Evolutionary conservation across 2,888 invertebrate species (phyloP), one percentile per base, ranked within the genome.

Genomic region (Tetramorium bicarinatum): DNA sequence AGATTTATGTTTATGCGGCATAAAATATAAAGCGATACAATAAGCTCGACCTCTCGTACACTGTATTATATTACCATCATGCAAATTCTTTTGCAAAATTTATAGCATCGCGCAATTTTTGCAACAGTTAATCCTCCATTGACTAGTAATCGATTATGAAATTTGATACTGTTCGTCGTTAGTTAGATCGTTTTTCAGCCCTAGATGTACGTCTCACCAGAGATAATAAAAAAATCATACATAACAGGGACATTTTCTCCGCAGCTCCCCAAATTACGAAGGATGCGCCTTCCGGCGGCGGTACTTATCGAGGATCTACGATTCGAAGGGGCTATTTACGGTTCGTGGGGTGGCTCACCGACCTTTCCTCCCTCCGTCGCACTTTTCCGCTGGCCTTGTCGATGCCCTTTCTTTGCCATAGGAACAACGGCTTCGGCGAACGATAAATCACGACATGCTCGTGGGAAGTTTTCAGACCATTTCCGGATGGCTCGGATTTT

Each of bases 311-410:
- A 79, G 86, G 88, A 93, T 93, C 92, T 92, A 91, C 89, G 88
- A 90, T 90, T 88, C 91, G 91, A 90, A 92, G 92, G 88, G 91
- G 86, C 92, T 93, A 93, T 93, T 93, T 92, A 93, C 89, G 92
- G 89, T 86, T 84, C 75, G 81, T 88, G 85, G 83, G 84, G 87
- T 67, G 71, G 82, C 79, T 41, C 52, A 3, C 59, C 71, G 56
- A 80, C 79, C 38, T 77, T 84, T 79, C 77, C 44, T 44, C 62
- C 67, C 69, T 59, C 64, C 74, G 56, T 62, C 72, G 59, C 25
- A 44, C 47, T 29, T 25, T 41, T n/a, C 59, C 59, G n/a, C 62
- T 38, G 69, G 49, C 49, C 84, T 83, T 85, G 81, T 85, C 82
- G 83, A 47, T 67, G 76, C 75, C 54, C 83, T 82, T 87, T 76